Percentiles rank a stretch among this genome's conserved stretches.
Conservation (phyloP, 2,888 invertebrate genomes). For the Ferdinandea cuprea region DNA sequence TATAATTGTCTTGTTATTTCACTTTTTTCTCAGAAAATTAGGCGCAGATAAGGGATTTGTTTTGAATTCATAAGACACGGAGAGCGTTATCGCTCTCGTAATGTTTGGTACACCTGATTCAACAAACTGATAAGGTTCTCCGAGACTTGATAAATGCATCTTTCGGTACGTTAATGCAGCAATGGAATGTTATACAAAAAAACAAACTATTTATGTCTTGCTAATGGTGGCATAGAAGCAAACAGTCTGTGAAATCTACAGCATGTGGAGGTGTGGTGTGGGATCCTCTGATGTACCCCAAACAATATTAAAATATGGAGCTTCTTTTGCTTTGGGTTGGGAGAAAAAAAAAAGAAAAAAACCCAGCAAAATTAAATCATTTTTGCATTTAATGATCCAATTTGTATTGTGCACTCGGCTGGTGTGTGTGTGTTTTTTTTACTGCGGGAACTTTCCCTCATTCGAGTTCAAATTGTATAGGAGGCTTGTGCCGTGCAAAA, state of each 20-base stretch:
- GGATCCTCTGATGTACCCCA: conserved; percentile 27
- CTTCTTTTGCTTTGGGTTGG: conserved; percentile 9
- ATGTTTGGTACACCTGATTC: conserved; percentile 64
- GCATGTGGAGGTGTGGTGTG: conserved; percentile 38
- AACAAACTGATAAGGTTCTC: conserved; percentile 59
- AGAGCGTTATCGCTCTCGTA: conserved; percentile 35
- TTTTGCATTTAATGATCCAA: conserved; percentile 68
- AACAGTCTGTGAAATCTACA: conserved; percentile 63
- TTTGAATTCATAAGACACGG: neutral
- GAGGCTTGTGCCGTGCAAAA: conserved; percentile 28
- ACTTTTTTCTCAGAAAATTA: conserved; percentile 15
- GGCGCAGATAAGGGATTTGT: conserved; percentile 43
- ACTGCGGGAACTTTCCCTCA: conserved; percentile 57
- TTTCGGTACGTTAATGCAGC: conserved; percentile 36
- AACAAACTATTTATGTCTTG: no score
- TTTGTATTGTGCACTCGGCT: conserved; percentile 53
- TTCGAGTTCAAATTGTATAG: conserved; percentile 26
- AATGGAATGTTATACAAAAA: neutral
- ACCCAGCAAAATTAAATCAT: conserved; percentile 64
- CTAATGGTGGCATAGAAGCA: conserved; percentile 57
- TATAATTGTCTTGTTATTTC: conserved; percentile 17
- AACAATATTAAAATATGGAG: conserved; percentile 30
- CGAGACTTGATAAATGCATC: conserved; percentile 42
- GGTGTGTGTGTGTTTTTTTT: conserved; percentile 8
- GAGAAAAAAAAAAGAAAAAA: neutral